Percentiles rank a stretch among this genome's conserved stretches.
These are phyloP conservation scores for Periophthalmus magnuspinnatus DNA, from an alignment of 2,797 vertebrate genomes.

Conservation along the genomic window DNA sequence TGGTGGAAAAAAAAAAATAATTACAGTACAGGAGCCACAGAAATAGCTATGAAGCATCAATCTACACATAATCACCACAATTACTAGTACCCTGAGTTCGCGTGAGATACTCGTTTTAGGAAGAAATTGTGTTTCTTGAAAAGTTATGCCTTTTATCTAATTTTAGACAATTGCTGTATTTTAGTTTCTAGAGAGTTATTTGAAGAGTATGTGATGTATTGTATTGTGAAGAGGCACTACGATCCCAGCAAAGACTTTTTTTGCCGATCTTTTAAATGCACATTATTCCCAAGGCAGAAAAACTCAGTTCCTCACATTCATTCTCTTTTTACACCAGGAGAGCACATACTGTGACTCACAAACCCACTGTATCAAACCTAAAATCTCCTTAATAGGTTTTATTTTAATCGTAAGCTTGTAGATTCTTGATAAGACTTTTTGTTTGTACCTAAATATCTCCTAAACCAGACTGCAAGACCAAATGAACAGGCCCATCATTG, in stretches of 20 bases:
- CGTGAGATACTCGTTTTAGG: conserved; percentile 53
- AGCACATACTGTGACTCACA: not conserved
- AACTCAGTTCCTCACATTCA: too few species aligned
- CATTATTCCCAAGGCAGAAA: too few species aligned
- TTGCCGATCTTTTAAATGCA: not conserved
- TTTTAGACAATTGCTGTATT: not conserved
- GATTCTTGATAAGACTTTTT: conserved; percentile 28
- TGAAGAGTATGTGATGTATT: not conserved
- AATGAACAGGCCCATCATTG: conserved; percentile 93
- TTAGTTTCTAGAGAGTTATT: not conserved
- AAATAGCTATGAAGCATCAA: conserved; percentile 71
- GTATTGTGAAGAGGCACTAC: not conserved
- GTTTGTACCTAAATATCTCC: conserved; percentile 68
- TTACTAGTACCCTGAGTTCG: conserved; percentile 62
- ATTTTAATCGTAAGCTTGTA: not conserved
- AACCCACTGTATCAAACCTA: not conserved
- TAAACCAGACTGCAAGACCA: conserved; percentile 89
- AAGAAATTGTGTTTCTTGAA: conserved; percentile 42
- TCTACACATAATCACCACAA: conserved; percentile 73
- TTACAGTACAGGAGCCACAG: conserved; percentile 70
- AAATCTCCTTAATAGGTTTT: not conserved
- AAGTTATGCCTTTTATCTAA: conserved; percentile 52
- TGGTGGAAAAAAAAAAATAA: conserved; percentile 54
- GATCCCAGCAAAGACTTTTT: not conserved
- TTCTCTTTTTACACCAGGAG: too few species aligned